phyloP scores from a whole-genome alignment of 2,888 invertebrate species.

The Caprella mutica region DNA sequence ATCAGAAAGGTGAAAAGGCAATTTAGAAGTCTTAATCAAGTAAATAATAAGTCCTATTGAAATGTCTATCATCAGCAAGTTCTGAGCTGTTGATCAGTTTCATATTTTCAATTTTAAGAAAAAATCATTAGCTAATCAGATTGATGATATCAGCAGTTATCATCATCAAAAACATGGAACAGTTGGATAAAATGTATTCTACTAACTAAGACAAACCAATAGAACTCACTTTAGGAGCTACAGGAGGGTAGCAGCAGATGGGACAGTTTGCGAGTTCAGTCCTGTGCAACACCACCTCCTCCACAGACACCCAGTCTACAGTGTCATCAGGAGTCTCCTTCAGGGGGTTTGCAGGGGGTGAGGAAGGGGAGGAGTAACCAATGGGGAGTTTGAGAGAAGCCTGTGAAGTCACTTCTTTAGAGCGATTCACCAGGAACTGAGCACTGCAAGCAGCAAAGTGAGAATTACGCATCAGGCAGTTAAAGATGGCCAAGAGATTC shows the following conservation, averaged over 20 bases:
- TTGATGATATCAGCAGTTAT: not conserved
- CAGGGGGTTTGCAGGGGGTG: not conserved
- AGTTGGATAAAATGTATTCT: too few relatives aligned
- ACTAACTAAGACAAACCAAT: too few relatives aligned
- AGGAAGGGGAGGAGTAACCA: not conserved
- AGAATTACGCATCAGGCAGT: not conserved
- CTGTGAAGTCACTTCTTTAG: not conserved
- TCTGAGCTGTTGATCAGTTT: too few relatives aligned
- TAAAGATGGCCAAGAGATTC: not conserved
- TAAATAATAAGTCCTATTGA: too few relatives aligned
- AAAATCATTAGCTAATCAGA: too few relatives aligned
- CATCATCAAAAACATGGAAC: not conserved
- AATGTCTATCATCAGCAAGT: too few relatives aligned
- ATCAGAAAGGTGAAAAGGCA: not conserved
- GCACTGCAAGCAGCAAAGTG: slow-evolving; percentile 51
- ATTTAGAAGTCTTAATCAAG: too few relatives aligned
- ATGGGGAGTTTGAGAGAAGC: not conserved
- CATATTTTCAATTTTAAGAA: too few relatives aligned
- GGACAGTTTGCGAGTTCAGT: slow-evolving; percentile 67
- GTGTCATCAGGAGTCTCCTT: slow-evolving; percentile 82
- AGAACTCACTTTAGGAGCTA: slow-evolving; percentile 69
- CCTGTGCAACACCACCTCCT: slow-evolving; percentile 69
- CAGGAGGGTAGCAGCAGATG: slow-evolving; percentile 76
- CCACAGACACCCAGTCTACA: slow-evolving; percentile 82
- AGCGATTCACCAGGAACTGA: slow-evolving; percentile 69